These are phyloP conservation scores for Paraplagusia blochii DNA, from an alignment of 2,113 vertebrate genomes.

Conservation along the genomic window DNA sequence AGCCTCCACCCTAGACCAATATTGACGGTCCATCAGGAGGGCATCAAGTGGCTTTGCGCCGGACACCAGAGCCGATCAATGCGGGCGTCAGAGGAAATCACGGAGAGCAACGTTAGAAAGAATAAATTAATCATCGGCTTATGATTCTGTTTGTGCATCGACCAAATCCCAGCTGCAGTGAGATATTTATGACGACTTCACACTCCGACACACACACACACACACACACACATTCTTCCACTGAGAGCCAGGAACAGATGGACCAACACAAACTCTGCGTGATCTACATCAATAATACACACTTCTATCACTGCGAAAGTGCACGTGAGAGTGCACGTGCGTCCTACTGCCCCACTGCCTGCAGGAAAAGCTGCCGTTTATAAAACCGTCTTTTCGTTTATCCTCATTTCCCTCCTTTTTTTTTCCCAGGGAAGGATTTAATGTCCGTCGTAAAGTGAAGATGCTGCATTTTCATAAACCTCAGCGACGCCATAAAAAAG, in stretches of 20 bases:
- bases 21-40: constrained; percentile 37
- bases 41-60: constrained; percentile 34
- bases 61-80: constrained; percentile 37
- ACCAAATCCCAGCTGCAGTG: not conserved
- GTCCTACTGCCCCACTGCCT: constrained; percentile 40
- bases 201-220: constrained; percentile 41
- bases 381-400: constrained; percentile 20
- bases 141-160: too few relatives aligned
- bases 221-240: constrained; percentile 37
- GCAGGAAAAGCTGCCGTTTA: constrained; percentile 38
- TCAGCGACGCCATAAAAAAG: too few relatives aligned
- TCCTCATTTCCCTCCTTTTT: not conserved
- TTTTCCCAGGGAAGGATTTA: not conserved
- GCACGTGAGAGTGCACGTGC: constrained; percentile 6
- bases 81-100: constrained; percentile 26
- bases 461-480: too few relatives aligned
- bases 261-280: constrained; percentile 51
- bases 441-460: too few relatives aligned
- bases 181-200: constrained; percentile 53
- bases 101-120: too few relatives aligned
- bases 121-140: too few relatives aligned
- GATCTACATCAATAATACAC: constrained; percentile 69
- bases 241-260: constrained; percentile 63
- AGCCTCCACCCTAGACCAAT: constrained; percentile 8
- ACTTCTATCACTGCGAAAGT: constrained; percentile 19